Evolutionary conservation across 1,140 invertebrate genomes (phyloP).

Genomic region (Kradibia gibbosae): DNA sequence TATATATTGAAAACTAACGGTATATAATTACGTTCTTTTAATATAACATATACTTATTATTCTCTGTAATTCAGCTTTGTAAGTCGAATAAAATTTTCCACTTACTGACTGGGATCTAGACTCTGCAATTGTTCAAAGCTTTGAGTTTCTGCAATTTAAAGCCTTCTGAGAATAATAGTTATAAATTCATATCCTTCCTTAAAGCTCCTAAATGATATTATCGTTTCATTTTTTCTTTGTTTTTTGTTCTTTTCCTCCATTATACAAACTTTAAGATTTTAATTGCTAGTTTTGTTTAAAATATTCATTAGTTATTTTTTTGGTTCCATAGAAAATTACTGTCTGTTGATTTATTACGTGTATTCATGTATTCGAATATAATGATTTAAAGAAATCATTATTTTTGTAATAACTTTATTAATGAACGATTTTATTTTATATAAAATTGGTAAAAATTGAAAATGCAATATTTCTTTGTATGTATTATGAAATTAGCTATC

Average conservation of each 20-base stretch:
- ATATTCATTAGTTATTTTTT: neutral
- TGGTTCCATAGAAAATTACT: too few species aligned
- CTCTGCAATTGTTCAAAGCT: neutral
- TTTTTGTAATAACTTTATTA: too few species aligned
- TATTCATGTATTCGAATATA: too few species aligned
- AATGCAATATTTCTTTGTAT: too few species aligned
- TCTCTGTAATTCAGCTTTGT: conserved; percentile 4
- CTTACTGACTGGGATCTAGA: neutral
- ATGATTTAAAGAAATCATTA: too few species aligned
- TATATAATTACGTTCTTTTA: too few species aligned
- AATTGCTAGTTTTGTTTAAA: neutral
- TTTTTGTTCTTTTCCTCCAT: neutral
- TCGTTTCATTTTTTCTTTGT: conserved; percentile 8
- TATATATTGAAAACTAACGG: too few species aligned
- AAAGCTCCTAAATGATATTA: conserved; percentile 29
- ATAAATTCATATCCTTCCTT: conserved; percentile 29
- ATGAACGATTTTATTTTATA: too few species aligned
- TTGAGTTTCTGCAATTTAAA: conserved; percentile 25
- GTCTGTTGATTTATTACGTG: too few species aligned
- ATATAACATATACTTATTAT: neutral
- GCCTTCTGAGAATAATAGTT: conserved; percentile 21
- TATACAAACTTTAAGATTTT: neutral
- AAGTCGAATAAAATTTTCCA: neutral
- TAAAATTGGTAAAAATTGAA: too few species aligned
- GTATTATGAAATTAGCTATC: too few species aligned